Percentiles rank a stretch among this genome's conserved stretches.
These are phyloP conservation scores for Ciconia maguari DNA, from an alignment of 2,113 vertebrate species.

Conservation along the genomic window DNA sequence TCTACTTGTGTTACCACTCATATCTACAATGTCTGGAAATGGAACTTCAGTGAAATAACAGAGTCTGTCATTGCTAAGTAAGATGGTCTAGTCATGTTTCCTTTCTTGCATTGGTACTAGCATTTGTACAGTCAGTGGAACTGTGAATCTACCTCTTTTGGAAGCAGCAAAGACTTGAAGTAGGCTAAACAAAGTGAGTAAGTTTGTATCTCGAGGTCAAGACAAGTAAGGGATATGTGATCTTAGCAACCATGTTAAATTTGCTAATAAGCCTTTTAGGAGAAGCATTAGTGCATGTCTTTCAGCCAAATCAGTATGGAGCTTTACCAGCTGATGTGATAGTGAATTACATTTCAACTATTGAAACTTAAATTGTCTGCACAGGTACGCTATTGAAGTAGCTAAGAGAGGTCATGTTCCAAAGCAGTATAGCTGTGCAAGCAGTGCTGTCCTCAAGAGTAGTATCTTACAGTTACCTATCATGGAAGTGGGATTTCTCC, in stretches of 20 bases:
- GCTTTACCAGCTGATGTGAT: background rate
- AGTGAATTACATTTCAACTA: background rate
- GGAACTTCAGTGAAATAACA: background rate
- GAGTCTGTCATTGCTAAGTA: background rate
- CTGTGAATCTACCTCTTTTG: background rate
- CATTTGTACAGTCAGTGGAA: background rate
- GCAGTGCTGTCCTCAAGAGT: background rate
- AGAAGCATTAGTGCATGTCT: background rate
- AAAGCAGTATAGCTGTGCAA: background rate
- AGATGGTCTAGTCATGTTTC: background rate
- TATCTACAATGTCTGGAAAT: background rate
- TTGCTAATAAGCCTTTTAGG: background rate
- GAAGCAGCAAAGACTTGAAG: background rate
- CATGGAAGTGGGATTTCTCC: background rate
- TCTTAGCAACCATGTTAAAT: background rate
- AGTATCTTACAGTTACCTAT: background rate
- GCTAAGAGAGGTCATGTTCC: background rate
- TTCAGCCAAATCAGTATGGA: background rate
- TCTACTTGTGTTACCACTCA: background rate
- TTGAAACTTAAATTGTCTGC: background rate
- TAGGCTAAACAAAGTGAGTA: background rate
- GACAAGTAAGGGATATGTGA: background rate
- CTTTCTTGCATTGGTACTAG: background rate
- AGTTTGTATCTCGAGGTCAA: background rate
- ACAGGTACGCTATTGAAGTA: fast-evolving